phyloP scores from a whole-genome alignment of 2,797 vertebrate genomes.

The Avahi laniger region DNA sequence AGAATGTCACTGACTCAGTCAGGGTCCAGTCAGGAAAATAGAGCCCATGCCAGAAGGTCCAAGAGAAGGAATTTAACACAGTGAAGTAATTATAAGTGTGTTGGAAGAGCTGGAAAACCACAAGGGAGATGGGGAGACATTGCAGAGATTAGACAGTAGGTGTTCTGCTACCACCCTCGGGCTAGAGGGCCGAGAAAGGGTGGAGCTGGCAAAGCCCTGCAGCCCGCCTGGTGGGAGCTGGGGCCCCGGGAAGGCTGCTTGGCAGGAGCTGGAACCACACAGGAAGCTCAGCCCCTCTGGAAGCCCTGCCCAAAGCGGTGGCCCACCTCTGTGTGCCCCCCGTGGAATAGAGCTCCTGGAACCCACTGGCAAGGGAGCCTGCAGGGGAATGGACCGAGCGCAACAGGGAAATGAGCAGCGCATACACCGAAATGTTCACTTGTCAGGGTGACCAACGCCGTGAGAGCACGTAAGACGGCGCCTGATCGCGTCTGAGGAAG shows the following conservation, averaged over 20 bases:
- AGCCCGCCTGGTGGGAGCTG: not conserved
- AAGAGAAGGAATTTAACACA: not conserved
- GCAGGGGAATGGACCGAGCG: not conserved
- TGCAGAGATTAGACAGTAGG: not conserved
- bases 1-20: not conserved
- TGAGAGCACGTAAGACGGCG: not conserved
- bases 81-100: not conserved
- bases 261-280: not conserved
- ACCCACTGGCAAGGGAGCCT: not conserved
- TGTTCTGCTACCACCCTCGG: not conserved
- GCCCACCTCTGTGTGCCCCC: rapidly evolving
- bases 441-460: not conserved
- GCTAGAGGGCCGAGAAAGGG: not conserved
- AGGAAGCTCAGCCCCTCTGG: not conserved
- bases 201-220: not conserved
- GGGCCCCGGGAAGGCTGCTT: not conserved
- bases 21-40: not conserved
- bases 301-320: not conserved
- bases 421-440: not conserved
- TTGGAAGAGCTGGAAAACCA: not conserved
- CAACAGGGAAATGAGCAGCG: not conserved
- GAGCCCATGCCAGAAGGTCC: not conserved
- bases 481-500: not conserved
- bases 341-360: not conserved
- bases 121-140: not conserved